Evolutionary conservation across 2,888 invertebrate species (phyloP).

Genomic region (Phortica magna): DNA sequence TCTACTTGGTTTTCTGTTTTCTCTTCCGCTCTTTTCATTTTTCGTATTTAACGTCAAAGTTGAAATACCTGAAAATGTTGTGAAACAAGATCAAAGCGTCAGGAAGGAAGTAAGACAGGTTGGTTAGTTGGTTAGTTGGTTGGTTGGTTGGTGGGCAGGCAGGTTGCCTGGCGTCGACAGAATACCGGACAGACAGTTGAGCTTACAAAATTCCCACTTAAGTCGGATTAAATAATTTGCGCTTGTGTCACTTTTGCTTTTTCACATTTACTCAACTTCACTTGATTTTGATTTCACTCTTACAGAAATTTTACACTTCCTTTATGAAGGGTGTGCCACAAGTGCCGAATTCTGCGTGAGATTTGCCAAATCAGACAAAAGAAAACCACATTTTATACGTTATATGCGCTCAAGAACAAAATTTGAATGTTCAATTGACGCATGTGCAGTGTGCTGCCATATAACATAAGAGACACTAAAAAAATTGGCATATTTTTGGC

Average conservation of each 20-base stretch:
- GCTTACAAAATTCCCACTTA: conserved; percentile 9
- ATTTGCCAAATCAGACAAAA: too few relatives aligned
- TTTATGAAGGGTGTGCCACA: not conserved
- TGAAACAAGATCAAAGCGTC: conserved; percentile 5
- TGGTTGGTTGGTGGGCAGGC: not conserved
- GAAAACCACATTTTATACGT: too few relatives aligned
- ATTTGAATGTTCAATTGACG: too few relatives aligned
- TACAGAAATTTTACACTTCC: not conserved
- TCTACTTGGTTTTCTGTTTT: not conserved
- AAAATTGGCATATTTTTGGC: not conserved
- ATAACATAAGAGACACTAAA: not conserved
- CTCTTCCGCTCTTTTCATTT: not conserved
- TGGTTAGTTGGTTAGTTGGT: not conserved
- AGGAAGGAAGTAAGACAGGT: not conserved
- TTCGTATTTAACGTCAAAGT: not conserved
- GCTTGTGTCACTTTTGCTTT: not conserved
- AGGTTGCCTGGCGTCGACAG: not conserved
- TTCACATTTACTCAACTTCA: not conserved
- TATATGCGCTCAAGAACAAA: too few relatives aligned
- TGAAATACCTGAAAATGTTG: conserved; percentile 21
- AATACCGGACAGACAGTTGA: not conserved
- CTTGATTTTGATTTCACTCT: not conserved
- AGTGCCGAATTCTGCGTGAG: not conserved
- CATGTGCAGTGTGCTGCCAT: not conserved
- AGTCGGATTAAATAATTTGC: conserved; percentile 26